phyloP scores from a whole-genome alignment of 2,797 vertebrate species.

The Aphelocoma californica region DNA sequence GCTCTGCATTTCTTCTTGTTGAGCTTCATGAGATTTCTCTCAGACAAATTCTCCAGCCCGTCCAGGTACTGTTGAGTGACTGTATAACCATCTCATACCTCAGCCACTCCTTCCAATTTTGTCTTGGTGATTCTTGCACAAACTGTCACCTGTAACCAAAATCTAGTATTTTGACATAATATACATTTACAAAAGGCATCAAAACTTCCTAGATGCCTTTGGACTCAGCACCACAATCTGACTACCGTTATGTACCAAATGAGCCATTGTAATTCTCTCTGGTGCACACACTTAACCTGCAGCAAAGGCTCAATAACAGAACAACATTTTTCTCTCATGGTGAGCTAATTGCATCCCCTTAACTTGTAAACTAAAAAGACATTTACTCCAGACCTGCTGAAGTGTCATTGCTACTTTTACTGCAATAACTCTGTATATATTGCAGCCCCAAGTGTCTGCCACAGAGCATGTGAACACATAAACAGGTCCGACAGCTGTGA shows the following conservation, averaged over 20 bases:
- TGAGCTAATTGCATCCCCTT: not conserved
- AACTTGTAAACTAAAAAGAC: not conserved
- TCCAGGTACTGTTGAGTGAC: not conserved
- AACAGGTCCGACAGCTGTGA: not conserved
- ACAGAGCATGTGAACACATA: not conserved
- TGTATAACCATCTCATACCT: rapidly evolving
- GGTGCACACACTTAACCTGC: not conserved
- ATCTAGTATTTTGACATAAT: not conserved
- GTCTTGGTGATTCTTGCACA: not conserved
- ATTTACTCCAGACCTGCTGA: not conserved
- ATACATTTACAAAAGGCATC: not conserved
- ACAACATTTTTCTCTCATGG: not conserved
- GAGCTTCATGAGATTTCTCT: not conserved
- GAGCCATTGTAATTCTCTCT: not conserved
- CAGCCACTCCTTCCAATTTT: not conserved
- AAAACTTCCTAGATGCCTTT: not conserved
- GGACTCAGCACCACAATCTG: not conserved
- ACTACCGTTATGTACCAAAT: not conserved
- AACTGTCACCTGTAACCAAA: not conserved
- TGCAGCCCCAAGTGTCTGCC: not conserved
- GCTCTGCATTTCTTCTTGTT: not conserved
- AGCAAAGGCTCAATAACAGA: not conserved
- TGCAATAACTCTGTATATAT: not conserved
- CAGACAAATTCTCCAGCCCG: not conserved
- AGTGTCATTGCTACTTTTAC: not conserved